These are phyloP conservation scores for Hylia prasina DNA, from an alignment of 2,113 vertebrate species.

Conservation along the genomic window DNA sequence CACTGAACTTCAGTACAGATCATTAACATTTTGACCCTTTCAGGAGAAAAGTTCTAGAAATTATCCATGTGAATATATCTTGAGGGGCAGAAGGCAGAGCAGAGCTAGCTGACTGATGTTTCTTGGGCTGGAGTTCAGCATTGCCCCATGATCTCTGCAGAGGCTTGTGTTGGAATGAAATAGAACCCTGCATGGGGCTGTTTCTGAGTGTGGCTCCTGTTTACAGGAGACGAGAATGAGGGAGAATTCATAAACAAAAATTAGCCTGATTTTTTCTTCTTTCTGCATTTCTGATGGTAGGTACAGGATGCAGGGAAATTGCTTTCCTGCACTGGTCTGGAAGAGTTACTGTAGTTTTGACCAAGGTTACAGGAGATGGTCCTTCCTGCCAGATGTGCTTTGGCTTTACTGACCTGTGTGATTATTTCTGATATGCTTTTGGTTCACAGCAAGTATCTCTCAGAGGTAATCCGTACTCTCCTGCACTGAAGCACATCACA, in stretches of 20 bases:
- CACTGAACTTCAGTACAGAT: background rate
- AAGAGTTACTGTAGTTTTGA: background rate
- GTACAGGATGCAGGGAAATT: background rate
- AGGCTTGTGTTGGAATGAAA: background rate
- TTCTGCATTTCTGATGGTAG: background rate
- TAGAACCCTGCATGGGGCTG: background rate
- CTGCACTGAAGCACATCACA: fast-evolving
- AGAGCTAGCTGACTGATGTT: background rate
- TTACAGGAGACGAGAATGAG: background rate
- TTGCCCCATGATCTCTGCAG: background rate
- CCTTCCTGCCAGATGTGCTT: background rate
- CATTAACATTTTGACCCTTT: background rate
- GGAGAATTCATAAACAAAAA: background rate
- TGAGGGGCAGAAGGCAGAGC: background rate
- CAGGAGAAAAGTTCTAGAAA: background rate
- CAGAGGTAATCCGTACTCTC: background rate
- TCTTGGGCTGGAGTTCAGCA: background rate
- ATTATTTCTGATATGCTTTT: background rate
- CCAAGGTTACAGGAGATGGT: background rate
- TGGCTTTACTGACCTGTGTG: background rate
- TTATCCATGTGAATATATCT: background rate
- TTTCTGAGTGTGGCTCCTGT: background rate
- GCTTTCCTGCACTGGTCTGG: background rate
- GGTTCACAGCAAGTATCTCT: background rate
- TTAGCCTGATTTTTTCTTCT: background rate